Evolutionary conservation across 2,113 vertebrate species (phyloP), one percentile per base, ranked within the genome.

Genomic region (Gallinago jamesoni): DNA sequence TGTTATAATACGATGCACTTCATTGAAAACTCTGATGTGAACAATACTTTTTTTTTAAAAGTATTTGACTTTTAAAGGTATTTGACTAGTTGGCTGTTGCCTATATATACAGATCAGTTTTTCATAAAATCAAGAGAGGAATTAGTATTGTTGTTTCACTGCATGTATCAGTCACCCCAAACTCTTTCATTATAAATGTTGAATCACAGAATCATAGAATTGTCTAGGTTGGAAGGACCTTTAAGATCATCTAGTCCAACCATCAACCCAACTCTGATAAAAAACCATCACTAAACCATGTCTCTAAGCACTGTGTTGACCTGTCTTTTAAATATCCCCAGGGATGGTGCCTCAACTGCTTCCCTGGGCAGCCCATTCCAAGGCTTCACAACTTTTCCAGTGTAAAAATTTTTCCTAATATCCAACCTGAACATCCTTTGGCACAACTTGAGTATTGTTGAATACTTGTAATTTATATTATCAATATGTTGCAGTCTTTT

Each of bases 381-480:
- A 48, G 21, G 47, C 22, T 48, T 48, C 12, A 23, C 12, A 48
- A 48, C 48, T 7, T 23, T 48, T 48, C 22, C 48, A 48, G 48
- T 48, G 48, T 48, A 48, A 48, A 48, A 6, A 48, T 22, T 48
- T 22, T 48, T 48, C 47, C 47, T 48, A 48, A 22, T 48, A 48
- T 48, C 48, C 22, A 48, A 48, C 23, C 48, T 48, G 48, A 48
- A 48, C 12, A 5, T 48, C 48, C 48, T 21, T 21, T 48, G 48
- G 48, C 6, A 5, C 48, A 48, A 48, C 48, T 48, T 48, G 48
- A 48, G 48, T 23, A 23, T 13, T 69, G 31, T 25, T 90, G 73
- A 95, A 79, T 80, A 50, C 69, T 91, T 95, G 14, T 57, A 86
- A 94, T 85, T 94, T 96, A 69, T 57, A 16, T 76, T 89, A 82